Evolutionary conservation across 2,113 vertebrate species (phyloP).

Genomic region (Sinocyclocheilus maitianheensis): DNA sequence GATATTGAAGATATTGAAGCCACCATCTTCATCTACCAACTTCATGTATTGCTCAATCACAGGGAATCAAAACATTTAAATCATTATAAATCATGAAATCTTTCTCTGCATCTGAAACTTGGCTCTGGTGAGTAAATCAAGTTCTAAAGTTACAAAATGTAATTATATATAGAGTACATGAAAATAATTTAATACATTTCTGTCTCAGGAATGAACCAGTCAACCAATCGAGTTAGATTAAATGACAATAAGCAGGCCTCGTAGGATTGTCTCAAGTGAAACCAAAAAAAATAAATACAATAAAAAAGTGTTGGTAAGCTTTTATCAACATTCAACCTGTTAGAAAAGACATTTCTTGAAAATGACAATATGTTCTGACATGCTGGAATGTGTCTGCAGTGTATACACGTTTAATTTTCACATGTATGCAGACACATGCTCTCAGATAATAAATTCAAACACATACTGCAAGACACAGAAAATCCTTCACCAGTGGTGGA

Average conservation of each 20-base stretch:
- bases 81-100: background rate
- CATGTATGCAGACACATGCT: background rate
- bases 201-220: background rate
- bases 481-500: background rate
- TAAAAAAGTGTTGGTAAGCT: background rate
- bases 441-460: background rate
- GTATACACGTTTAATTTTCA: background rate
- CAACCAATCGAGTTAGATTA: background rate
- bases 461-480: background rate
- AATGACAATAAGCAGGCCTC: background rate
- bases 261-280: background rate
- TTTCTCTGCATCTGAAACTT: too few species aligned
- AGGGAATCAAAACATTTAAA: background rate
- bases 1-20: too few species aligned
- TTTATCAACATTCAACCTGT: background rate
- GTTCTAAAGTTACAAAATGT: too few species aligned
- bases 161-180: background rate
- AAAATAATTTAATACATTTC: background rate
- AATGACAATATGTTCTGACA: background rate
- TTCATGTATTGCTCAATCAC: background rate
- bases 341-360: background rate
- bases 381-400: background rate
- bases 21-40: background rate
- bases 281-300: background rate
- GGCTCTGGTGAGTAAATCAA: too few species aligned